Evolutionary conservation across 2,113 vertebrate species (phyloP).

Genomic region (Aythya baeri): DNA sequence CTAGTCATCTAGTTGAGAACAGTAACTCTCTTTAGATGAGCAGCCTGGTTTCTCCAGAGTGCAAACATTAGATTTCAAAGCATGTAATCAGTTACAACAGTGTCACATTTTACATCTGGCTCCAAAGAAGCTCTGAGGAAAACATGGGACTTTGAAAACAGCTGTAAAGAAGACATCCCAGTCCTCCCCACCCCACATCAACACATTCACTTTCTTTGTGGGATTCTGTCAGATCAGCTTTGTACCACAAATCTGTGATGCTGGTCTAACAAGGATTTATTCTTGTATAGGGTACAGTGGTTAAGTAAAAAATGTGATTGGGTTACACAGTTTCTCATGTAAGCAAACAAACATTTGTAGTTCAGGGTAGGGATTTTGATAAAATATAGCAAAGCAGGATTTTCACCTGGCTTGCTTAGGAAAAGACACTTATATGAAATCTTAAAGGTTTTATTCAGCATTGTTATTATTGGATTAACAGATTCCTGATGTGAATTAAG

Average conservation of each 20-base stretch:
- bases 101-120: not conserved
- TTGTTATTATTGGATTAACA: not conserved
- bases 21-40: not conserved
- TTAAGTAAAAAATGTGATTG: not conserved
- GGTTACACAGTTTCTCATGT: not conserved
- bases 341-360: not conserved
- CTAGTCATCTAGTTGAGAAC: not conserved
- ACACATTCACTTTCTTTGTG: not conserved
- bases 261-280: constrained; percentile 18
- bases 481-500: not conserved
- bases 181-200: not conserved
- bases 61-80: not conserved
- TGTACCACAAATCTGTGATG: not conserved
- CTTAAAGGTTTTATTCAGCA: not conserved
- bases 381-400: not conserved
- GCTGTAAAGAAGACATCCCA: constrained; percentile 22
- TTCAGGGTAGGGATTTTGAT: not conserved
- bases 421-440: not conserved
- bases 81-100: not conserved
- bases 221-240: constrained; percentile 25
- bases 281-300: not conserved
- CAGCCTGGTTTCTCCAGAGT: not conserved
- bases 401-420: not conserved
- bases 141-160: not conserved
- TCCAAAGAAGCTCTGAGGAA: not conserved